phyloP scores from a whole-genome alignment of 2,888 invertebrate genomes.

The Allolobophora icterica region DNA sequence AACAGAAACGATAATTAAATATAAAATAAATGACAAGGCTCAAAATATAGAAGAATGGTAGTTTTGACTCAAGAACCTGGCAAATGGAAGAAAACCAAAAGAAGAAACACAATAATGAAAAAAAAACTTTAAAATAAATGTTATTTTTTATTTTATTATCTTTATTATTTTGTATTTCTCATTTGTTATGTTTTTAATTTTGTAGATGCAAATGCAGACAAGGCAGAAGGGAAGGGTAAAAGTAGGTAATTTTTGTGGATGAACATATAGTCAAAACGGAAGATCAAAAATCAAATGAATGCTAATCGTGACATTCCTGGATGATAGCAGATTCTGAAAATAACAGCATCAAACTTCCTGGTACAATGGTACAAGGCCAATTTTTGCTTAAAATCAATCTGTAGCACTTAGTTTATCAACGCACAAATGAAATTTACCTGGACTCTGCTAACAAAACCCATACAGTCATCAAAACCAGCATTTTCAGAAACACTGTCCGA shows the following conservation, averaged over 20 bases:
- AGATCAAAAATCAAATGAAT: slow-evolving; percentile 1
- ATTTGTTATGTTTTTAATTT: too few species aligned
- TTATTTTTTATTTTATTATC: background rate
- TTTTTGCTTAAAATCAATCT: background rate
- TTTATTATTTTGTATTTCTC: background rate
- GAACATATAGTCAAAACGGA: background rate
- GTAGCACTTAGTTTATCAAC: background rate
- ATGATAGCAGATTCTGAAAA: background rate
- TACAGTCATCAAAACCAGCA: background rate
- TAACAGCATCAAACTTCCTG: background rate
- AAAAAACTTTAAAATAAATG: background rate
- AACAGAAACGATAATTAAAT: background rate
- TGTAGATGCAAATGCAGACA: background rate
- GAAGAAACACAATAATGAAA: background rate
- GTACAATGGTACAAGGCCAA: background rate
- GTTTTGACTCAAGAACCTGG: background rate
- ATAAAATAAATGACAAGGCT: background rate
- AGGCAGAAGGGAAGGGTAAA: too few species aligned
- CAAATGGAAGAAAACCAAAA: background rate
- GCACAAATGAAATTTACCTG: background rate
- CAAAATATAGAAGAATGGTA: background rate
- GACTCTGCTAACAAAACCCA: slow-evolving; percentile 11
- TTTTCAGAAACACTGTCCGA: background rate
- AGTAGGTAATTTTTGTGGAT: background rate
- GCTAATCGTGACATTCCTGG: background rate